Base-by-base conservation (phyloP, 2,797 vertebrate genomes). In the Champsocephalus esox region DNA sequence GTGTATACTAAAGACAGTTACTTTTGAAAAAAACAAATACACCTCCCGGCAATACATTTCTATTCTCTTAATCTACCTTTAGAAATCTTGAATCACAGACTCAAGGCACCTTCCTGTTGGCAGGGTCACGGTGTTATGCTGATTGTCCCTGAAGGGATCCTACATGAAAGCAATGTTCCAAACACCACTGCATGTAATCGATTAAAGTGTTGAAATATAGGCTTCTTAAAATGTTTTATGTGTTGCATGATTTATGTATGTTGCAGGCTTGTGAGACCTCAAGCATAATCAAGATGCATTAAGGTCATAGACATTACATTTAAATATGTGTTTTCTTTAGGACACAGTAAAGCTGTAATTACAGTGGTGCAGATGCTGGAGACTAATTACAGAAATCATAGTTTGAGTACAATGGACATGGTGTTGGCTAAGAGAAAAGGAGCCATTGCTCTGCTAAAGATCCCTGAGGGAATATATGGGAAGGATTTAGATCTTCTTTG, bases 361-460 rank as follows among this genome's bases (percentile, higher is more conserved):
- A 24, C 46, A 11, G 5, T 0, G 0, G 49, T 11, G 43, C 14
- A 71, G 44, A 54, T 2, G 0, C 19, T 32, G n/a, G 59, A 48
- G 41, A 54, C 8, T 64, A 38, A 56, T 70, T 58, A 49, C 51
- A 28, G 38, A 73, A 56, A 63, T 54, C 11, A 32, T 63, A 73
- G n/a, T 32, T 48, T 14, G 0, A 12, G 61, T 72, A 65, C 67
- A 64, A 73, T 66, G 41, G 9, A 73, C 66, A 16, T 13, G 7
- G 8, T 4, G 9, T 12, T 43, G 24, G 34, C n/a, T 12, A 16
- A 38, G 12, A 56, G 19, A 49, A 45, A 41, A 14, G 54, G 56
- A 60, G 32, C 2, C 41, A 10, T 43, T 52, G 45, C 5, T 59
- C 2, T 54, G 34, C 12, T 50, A 5, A 49, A 50, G 16, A 7